Evolutionary conservation across 2,797 vertebrate genomes (phyloP).

Genomic region (Phoeniculus purpureus): DNA sequence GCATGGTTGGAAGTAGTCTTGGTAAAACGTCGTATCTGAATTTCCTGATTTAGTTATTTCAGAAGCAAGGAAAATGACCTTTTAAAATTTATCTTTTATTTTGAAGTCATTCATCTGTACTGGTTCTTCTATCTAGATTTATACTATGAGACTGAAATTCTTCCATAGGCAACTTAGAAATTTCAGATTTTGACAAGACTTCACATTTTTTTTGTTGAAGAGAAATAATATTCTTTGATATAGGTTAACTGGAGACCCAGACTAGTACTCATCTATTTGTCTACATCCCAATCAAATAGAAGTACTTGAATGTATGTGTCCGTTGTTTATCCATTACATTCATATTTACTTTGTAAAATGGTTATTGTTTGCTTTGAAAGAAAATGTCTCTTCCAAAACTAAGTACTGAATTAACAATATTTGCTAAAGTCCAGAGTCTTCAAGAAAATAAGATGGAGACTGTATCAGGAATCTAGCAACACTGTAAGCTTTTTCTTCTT

Average conservation of each 20-base stretch:
- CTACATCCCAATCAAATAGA: background rate
- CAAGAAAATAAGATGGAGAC: background rate
- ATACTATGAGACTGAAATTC: background rate
- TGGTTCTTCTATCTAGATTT: background rate
- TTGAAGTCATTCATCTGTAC: background rate
- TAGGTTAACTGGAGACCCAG: background rate
- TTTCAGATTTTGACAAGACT: background rate
- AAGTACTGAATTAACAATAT: background rate
- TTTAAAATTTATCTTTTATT: background rate
- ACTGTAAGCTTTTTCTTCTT: background rate
- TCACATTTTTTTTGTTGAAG: background rate
- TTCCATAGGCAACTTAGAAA: background rate
- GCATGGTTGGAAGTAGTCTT: background rate
- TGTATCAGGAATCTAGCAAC: background rate
- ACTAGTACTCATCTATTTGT: background rate
- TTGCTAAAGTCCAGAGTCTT: background rate
- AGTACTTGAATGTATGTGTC: background rate
- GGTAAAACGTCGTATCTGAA: background rate
- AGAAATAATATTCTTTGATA: background rate
- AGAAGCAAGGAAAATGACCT: background rate
- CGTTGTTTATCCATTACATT: background rate
- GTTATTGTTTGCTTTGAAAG: background rate
- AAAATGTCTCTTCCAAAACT: background rate
- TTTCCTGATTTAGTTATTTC: background rate
- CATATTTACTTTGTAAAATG: background rate